These are phyloP conservation scores for Corella eumyota DNA, from an alignment of 23 tunicate genomes.

Conservation along the genomic window DNA sequence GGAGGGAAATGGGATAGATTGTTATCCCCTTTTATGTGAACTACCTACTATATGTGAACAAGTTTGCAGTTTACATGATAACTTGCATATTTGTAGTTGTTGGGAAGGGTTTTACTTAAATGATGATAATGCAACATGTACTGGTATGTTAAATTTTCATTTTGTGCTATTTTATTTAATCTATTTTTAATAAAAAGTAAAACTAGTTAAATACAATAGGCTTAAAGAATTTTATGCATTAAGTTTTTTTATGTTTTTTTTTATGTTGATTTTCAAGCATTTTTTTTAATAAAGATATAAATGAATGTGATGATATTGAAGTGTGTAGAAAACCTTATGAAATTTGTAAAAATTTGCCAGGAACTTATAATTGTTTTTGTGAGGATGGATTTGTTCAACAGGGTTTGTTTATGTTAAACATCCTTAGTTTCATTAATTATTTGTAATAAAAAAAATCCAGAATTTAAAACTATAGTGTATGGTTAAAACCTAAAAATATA, in stretches of 20 bases:
- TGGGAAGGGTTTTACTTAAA: conserved; percentile 6
- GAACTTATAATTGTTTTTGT: conserved; percentile 38
- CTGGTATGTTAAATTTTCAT: conserved; percentile 26
- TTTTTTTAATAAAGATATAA: conserved; percentile 25
- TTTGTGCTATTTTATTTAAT: too few species aligned
- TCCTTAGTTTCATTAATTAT: too few species aligned
- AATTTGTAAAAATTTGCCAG: conserved; percentile 37
- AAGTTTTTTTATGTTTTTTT: too few species aligned
- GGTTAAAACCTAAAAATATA: too few species aligned
- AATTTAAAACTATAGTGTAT: too few species aligned
- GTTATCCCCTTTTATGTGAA: conserved; percentile 30
- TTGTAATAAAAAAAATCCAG: too few species aligned
- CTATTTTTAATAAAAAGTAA: too few species aligned
- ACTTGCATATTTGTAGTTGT: conserved; percentile 21
- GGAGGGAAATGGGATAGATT: conserved; percentile 68
- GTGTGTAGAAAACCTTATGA: conserved; percentile 23
- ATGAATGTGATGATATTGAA: conserved; percentile 35
- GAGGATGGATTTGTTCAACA: conserved; percentile 9
- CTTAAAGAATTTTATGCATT: too few species aligned
- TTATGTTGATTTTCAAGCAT: neutral
- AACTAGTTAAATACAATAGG: too few species aligned
- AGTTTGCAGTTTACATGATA: conserved; percentile 21
- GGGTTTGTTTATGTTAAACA: too few species aligned
- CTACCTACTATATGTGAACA: conserved; percentile 11
- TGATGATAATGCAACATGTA: conserved; percentile 20